phyloP scores from a whole-genome alignment of 2,888 invertebrate species.

The Euplagia quadripunctaria region DNA sequence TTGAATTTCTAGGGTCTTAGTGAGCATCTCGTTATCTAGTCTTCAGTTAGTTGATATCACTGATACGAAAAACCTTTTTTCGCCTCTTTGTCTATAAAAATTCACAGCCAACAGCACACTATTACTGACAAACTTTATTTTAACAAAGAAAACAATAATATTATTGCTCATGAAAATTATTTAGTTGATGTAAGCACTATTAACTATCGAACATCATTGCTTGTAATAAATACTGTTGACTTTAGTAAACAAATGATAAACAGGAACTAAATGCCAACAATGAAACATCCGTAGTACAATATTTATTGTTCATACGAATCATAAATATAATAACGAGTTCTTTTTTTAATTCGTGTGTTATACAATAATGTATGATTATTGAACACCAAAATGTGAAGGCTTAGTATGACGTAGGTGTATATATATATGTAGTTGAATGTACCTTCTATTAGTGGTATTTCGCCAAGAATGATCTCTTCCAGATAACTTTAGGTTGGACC shows the following conservation, averaged over 20 bases:
- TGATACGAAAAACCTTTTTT: not conserved
- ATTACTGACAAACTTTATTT: not conserved
- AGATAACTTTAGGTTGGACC: no score
- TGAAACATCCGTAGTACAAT: not conserved
- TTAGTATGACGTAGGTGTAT: not conserved
- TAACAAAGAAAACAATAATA: not conserved
- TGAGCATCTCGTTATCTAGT: not conserved
- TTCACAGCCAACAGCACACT: not conserved
- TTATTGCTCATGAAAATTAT: not conserved
- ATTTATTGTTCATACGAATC: not conserved
- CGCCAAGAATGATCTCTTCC: no score
- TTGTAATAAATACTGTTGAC: constrained; percentile 4
- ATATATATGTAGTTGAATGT: not conserved
- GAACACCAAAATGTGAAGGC: not conserved
- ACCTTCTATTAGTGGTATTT: no score
- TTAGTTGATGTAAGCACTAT: not conserved
- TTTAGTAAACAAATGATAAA: constrained; percentile 6
- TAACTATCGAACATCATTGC: not conserved
- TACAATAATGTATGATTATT: not conserved
- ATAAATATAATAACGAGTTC: not conserved
- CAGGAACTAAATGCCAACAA: not conserved
- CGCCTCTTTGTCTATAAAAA: not conserved
- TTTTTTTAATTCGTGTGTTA: not conserved
- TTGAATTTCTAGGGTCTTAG: no score
- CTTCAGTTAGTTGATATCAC: not conserved